Evolutionary conservation across 2,113 vertebrate species (phyloP), one percentile per base, ranked within the genome.

Genomic region (Malurus elegans): DNA sequence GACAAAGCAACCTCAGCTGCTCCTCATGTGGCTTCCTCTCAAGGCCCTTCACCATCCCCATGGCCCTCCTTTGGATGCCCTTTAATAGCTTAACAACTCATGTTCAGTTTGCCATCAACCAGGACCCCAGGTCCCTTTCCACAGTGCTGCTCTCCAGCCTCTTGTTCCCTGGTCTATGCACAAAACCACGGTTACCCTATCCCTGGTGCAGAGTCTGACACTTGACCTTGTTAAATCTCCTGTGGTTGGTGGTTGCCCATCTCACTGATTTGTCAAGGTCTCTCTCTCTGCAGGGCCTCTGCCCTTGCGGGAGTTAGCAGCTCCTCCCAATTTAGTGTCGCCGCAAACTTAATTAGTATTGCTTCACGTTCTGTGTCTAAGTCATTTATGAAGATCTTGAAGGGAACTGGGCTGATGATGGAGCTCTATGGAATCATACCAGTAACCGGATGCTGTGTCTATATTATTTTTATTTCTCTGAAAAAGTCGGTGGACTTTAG

Each of bases 401-500:
- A 54, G 16, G 47, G 40, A 61, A 6, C 20, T 40, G n/a, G 13
- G 47, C 38, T 5, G 2, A 54, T 40, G n/a, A 67, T 31, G 28
- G 38, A 66, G 32, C n/a, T 28, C 18, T 60, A 0, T 0, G 0
- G 28, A 60, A 8, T 20, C 24, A 38, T 29, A 17, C 24, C 47
- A 34, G 38, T 31, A 47, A 34, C 20, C 4, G 2, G n/a, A 53
- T 53, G 25, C n/a, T 29, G 4, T n/a, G 25, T 26, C 38, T 38
- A 13, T 12, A 32, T 58, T 45, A 23, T 69, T 85, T 83, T 93
- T 58, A 40, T 50, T 79, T 31, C 28, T 94, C 40, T 36, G 17
- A 88, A 95, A 89, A 90, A 29, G 5, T 83, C 42, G 12, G 56
- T 47, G 40, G 32, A 74, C 60, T 79, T 88, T 54, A 78, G 56